Evolutionary conservation across 2,113 vertebrate genomes (phyloP), one percentile per base, ranked within the genome.

Genomic region (Forbesichthys papilliferus): DNA sequence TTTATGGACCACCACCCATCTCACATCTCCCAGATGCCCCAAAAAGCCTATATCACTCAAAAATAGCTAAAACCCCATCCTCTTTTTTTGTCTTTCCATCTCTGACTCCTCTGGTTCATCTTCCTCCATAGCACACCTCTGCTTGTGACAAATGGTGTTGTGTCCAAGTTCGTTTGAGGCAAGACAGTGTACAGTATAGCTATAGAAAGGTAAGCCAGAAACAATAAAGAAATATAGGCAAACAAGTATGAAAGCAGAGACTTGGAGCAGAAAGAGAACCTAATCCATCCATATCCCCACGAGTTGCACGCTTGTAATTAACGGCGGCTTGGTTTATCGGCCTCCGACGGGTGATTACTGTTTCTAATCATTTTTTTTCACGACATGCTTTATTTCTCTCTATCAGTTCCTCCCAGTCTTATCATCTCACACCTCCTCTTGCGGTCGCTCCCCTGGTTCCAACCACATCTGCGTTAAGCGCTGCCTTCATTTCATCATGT

Each of bases 361-460:
- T 94, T 95, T 93, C 93, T 93, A 95, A 95, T 95, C 92, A 94
- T 92, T 94, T 93, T 93, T 90, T 91, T 90, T 76, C 73, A 80
- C 86, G 76, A 80, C 83, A 78, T 73, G 67, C 66, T 77, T 86
- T 84, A 82, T 81, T 70, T 70, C 80, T 67, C 81, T 89, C 86
- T 91, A 89, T 88, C 83, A 86, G 86, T 90, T 88, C 78, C 79
- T 84, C 73, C 67, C 79, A 63, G 85, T 82, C 86, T 91, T 91
- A 92, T 91, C 88, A 84, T 86, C 78, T 82, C 42, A 14, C 16
- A 42, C 56, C 56, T 49, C 42, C 20, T 34, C 13, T 51, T 54
- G 51, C 56, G 33, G 16, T 61, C 54, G 6, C 60, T 47, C n/a
- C 63, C 27, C 13, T 14, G 49, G 76, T 79, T 84, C 75, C 75